Percentiles rank a stretch among this genome's conserved stretches.
Conservation (phyloP, 2,888 invertebrate species). For the Cremastobaeus sp. region DNA sequence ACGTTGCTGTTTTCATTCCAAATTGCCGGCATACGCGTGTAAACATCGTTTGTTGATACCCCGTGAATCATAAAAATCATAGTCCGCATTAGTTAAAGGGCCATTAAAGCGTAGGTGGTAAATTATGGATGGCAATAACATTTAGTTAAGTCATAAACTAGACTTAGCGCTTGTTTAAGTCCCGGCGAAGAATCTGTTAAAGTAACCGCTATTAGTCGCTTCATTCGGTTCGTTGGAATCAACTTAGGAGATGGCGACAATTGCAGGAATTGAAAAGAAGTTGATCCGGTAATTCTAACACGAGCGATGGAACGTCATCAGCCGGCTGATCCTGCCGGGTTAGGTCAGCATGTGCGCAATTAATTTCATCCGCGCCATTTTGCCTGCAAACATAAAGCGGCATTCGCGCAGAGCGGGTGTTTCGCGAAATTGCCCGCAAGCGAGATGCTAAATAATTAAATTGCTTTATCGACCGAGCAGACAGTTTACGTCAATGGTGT, state of each 20-base stretch:
- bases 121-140: constrained; percentile 58
- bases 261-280: constrained; percentile 26
- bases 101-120: constrained; percentile 54
- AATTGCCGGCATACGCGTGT: constrained; percentile 32
- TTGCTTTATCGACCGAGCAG: too few relatives aligned
- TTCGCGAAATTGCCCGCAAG: too few relatives aligned
- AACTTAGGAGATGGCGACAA: constrained; percentile 33
- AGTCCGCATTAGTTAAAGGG: constrained; percentile 41
- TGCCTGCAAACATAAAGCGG: too few relatives aligned
- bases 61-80: constrained; percentile 39
- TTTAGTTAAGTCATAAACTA: constrained; percentile 56
- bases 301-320: neutral
- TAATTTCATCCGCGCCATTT: too few relatives aligned
- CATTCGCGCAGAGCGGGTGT: too few relatives aligned
- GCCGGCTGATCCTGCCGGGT: too few relatives aligned
- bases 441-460: too few relatives aligned
- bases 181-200: constrained; percentile 54
- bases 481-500: constrained; percentile 43
- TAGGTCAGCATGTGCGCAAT: too few relatives aligned
- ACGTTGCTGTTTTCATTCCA: constrained; percentile 20
- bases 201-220: constrained; percentile 52
- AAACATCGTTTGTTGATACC: constrained; percentile 45
- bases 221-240: constrained; percentile 43
- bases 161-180: constrained; percentile 60
- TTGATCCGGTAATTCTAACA: neutral